phyloP scores from a whole-genome alignment of 2,888 invertebrate genomes.

The Lamellibrachia columna region DNA sequence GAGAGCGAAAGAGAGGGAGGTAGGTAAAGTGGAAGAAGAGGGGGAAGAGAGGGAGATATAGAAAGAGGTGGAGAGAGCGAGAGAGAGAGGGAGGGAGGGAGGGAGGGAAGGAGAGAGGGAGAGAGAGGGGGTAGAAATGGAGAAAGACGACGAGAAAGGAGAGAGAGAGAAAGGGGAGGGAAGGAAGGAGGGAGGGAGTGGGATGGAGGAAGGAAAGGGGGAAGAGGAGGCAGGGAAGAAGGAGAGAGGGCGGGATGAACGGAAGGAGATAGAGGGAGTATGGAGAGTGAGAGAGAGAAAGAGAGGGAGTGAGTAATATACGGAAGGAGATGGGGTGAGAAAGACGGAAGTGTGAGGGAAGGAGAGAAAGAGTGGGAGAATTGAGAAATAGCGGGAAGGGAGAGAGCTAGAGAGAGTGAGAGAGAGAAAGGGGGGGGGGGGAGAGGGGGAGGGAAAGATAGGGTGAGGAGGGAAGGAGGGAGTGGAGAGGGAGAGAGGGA shows the following conservation, averaged over 20 bases:
- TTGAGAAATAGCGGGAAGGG: conserved; percentile 1
- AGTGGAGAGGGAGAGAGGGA: neutral
- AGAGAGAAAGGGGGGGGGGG: neutral
- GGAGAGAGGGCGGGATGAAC: neutral
- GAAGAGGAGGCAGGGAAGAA: too few species aligned
- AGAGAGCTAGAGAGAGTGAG: neutral
- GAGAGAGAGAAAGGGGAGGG: neutral
- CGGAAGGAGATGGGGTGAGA: neutral
- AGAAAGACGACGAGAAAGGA: accelerated
- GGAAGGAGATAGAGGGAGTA: neutral
- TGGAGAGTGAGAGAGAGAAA: conserved; percentile 1
- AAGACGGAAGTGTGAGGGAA: conserved; percentile 3
- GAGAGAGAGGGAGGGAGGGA: too few species aligned
- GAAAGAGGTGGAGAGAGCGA: too few species aligned
- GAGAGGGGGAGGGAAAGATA: neutral
- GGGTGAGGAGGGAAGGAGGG: conserved; percentile 17
- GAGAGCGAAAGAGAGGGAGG: too few species aligned
- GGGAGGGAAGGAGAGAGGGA: too few species aligned
- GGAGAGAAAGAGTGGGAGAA: conserved; percentile 17
- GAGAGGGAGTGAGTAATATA: neutral
- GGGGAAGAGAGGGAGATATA: too few species aligned
- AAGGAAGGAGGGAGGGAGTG: accelerated
- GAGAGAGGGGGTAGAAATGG: too few species aligned
- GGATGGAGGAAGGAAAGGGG: neutral
- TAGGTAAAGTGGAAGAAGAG: too few species aligned